These are phyloP conservation scores for Psilopsiagon aymara DNA, from an alignment of 2,113 vertebrate species.

Conservation along the genomic window DNA sequence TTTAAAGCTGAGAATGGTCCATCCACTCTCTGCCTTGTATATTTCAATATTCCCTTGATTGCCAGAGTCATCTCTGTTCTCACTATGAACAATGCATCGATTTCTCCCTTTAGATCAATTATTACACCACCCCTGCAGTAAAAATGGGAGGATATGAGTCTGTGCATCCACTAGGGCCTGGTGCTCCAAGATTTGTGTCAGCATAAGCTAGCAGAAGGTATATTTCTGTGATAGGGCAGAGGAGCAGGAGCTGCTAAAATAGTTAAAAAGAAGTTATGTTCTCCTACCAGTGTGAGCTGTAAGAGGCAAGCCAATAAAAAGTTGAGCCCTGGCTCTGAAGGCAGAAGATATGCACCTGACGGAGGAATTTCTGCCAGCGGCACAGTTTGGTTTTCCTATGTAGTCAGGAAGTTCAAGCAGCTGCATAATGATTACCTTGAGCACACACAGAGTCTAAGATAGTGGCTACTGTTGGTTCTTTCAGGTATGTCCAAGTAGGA, in stretches of 20 bases:
- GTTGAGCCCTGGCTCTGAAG: neutral
- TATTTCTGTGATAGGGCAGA: neutral
- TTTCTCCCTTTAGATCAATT: neutral
- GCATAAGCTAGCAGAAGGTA: neutral
- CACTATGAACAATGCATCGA: neutral
- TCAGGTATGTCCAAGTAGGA: neutral
- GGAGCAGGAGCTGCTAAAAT: neutral
- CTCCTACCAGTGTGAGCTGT: neutral
- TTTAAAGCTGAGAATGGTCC: neutral
- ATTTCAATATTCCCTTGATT: neutral
- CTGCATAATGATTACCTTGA: neutral
- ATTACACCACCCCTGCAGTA: neutral
- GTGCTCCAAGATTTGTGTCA: neutral
- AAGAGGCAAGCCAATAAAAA: neutral
- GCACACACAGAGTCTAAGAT: neutral
- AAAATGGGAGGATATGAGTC: neutral
- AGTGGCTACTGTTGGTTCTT: neutral
- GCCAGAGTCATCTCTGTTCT: neutral
- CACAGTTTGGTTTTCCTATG: neutral
- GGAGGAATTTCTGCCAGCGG: conserved; percentile 18
- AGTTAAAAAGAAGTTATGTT: neutral
- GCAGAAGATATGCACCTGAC: conserved; percentile 11
- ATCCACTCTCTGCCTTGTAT: neutral
- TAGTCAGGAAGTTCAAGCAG: conserved; percentile 1
- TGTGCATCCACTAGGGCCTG: neutral